Conservation (phyloP, 2,888 invertebrate species). For the Rotaria macrura region DNA sequence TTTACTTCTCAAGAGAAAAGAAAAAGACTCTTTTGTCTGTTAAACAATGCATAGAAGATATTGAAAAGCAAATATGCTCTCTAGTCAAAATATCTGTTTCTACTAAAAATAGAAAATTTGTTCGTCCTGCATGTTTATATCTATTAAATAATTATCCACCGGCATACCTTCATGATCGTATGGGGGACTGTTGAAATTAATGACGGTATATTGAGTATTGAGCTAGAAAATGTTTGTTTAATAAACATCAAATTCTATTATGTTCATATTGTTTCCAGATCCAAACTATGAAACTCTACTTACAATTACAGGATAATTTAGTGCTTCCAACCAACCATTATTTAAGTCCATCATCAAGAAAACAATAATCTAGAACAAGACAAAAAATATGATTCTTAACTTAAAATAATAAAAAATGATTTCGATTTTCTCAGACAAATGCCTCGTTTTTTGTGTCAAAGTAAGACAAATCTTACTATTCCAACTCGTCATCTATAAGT, state of each 20-base stretch:
- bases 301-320: neutral
- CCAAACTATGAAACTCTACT: neutral
- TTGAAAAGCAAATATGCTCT: no score
- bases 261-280: neutral
- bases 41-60: no score
- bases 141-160: neutral
- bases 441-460: conserved; percentile 15
- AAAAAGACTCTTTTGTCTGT: no score
- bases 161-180: conserved; percentile 10
- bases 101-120: neutral
- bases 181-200: neutral
- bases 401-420: neutral
- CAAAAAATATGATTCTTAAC: no score
- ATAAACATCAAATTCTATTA: neutral
- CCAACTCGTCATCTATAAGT: neutral
- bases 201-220: neutral
- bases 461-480: conserved; percentile 5
- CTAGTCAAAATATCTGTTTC: no score
- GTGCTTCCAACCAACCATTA: neutral
- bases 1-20: no score
- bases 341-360: neutral
- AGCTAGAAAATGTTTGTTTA: neutral
- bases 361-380: neutral
- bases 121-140: neutral
- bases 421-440: conserved; percentile 7